Evolutionary conservation across 2,797 vertebrate genomes (phyloP).

Genomic region (Halcyon badia): DNA sequence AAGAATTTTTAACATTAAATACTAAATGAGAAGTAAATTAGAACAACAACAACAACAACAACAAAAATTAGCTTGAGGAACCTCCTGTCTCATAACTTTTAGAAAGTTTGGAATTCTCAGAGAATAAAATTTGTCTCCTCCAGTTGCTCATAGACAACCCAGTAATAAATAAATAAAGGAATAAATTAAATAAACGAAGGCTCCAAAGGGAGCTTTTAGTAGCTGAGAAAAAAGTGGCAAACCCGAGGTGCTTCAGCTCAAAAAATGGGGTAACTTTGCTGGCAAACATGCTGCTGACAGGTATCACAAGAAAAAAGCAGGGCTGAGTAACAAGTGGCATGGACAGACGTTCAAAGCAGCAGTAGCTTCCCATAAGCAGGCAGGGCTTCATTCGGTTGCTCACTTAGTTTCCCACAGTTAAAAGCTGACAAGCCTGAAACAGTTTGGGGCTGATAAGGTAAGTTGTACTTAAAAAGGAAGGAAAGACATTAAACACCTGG

Average conservation of each 20-base stretch:
- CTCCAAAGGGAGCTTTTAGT: background rate
- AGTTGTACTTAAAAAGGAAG: constrained; percentile 51
- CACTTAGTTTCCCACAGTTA: constrained; percentile 48
- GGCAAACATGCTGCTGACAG: background rate
- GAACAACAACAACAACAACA: background rate
- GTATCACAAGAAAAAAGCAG: background rate
- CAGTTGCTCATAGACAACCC: background rate
- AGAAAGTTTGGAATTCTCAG: background rate
- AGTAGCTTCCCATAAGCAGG: constrained; percentile 8
- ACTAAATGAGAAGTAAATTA: background rate
- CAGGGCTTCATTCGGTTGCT: background rate
- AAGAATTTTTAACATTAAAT: background rate
- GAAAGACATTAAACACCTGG: constrained; percentile 63
- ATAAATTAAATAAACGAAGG: background rate
- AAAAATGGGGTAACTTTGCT: background rate
- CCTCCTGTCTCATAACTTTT: background rate
- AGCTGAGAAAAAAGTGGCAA: background rate
- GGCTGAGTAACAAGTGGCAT: background rate
- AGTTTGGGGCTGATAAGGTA: constrained; percentile 14
- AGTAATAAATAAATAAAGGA: background rate
- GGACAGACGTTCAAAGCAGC: background rate
- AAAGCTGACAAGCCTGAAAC: constrained; percentile 36
- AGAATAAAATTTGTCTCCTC: background rate
- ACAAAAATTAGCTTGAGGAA: background rate
- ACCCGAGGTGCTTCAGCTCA: background rate